Percentiles rank a stretch among this genome's conserved stretches.
Conservation (phyloP, 2,113 vertebrate genomes). For the Gasterosteus nipponicus region DNA sequence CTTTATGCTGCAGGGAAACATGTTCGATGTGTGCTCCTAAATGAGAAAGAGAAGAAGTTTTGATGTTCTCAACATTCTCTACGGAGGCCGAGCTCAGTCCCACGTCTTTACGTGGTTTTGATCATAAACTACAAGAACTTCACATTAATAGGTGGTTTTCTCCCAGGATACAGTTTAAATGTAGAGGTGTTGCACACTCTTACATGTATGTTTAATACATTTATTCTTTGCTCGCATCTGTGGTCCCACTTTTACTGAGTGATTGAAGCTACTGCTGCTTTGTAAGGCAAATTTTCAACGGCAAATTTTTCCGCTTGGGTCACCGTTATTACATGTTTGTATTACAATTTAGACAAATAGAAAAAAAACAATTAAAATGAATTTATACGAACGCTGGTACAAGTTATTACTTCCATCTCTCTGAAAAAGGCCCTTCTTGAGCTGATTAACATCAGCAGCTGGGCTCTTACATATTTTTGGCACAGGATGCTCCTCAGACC, state of each 20-base stretch:
- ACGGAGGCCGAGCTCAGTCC: not conserved
- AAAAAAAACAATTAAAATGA: not conserved
- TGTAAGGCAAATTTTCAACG: not conserved
- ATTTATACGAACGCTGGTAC: not conserved
- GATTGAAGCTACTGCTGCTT: not conserved
- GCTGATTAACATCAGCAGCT: conserved; percentile 1
- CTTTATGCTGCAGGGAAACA: not conserved
- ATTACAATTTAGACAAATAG: not conserved
- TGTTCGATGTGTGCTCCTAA: not conserved
- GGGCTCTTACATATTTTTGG: not conserved
- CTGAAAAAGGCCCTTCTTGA: not conserved
- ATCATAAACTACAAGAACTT: conserved; percentile 14
- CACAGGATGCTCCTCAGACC: not conserved
- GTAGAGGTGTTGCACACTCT: not conserved
- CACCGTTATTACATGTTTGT: not conserved
- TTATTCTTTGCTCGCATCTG: not conserved
- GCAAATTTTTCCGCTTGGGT: not conserved
- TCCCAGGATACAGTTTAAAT: not conserved
- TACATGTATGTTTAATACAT: not conserved
- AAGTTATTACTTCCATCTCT: not conserved
- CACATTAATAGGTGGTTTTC: not conserved
- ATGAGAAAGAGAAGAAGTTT: conserved; percentile 10
- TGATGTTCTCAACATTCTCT: conserved; percentile 25
- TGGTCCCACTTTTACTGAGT: not conserved
- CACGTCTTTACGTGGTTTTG: conserved; percentile 38